Conservation (phyloP, 1,140 invertebrate species). For the Drosophila prosaltans region DNA sequence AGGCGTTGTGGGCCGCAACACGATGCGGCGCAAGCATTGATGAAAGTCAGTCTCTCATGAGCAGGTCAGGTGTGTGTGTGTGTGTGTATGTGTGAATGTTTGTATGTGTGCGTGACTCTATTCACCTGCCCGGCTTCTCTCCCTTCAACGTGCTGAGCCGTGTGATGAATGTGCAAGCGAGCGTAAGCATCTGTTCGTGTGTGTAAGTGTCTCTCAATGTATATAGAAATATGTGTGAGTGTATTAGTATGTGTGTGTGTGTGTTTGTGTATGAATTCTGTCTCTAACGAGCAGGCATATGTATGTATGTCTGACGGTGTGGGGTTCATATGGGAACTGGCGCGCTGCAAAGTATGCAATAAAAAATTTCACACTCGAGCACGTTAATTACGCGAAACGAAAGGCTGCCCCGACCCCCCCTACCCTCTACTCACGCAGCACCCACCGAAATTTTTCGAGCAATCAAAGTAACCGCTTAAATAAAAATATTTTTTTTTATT, state of each 20-base stretch:
- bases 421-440: too few relatives aligned
- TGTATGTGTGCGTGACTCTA: conserved; percentile 28
- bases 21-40: conserved; percentile 45
- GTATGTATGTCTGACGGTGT: conserved; percentile 15
- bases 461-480: neutral
- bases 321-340: neutral
- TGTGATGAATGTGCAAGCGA: conserved; percentile 79
- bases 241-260: conserved; percentile 4
- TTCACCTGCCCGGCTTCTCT: neutral
- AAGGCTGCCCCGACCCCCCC: neutral
- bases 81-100: conserved; percentile 5
- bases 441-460: neutral
- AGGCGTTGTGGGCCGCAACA: conserved; percentile 7
- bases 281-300: conserved; percentile 62
- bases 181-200: conserved; percentile 72
- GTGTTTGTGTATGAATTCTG: neutral
- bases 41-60: conserved; percentile 38
- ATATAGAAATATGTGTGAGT: conserved; percentile 13
- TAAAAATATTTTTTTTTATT: neutral
- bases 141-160: conserved; percentile 64
- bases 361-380: conserved; percentile 77
- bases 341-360: conserved; percentile 74
- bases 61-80: conserved; percentile 26
- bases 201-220: conserved; percentile 47
- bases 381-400: conserved; percentile 62